phyloP scores from a whole-genome alignment of 2,888 invertebrate genomes.

The Aspidapion aeneum region DNA sequence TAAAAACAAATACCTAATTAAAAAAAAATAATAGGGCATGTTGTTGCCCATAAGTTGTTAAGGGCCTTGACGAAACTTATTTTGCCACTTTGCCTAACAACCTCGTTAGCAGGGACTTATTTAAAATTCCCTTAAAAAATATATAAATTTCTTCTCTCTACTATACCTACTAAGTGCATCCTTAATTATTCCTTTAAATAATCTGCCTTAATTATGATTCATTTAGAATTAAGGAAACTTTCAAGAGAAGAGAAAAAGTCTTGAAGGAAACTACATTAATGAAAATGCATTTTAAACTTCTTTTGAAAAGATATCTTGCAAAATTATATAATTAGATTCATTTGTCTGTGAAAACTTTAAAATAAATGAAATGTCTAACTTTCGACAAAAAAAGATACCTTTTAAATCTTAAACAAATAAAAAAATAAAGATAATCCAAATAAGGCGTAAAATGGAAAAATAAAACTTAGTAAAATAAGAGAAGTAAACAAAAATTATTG shows the following conservation, averaged over 20 bases:
- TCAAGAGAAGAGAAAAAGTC: conserved; percentile 18
- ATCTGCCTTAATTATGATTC: conserved; percentile 17
- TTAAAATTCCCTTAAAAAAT: neutral
- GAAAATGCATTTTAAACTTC: conserved; percentile 23
- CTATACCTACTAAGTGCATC: neutral
- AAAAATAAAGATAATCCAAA: too few species aligned
- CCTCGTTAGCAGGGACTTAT: neutral
- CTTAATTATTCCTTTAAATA: neutral
- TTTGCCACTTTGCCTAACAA: neutral
- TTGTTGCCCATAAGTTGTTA: too few species aligned
- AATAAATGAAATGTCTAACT: conserved; percentile 44
- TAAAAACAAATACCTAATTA: too few species aligned
- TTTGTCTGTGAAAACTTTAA: conserved; percentile 40
- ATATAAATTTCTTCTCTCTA: neutral
- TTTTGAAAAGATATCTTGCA: conserved; percentile 32
- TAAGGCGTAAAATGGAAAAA: too few species aligned
- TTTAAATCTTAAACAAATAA: too few species aligned
- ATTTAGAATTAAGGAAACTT: conserved; percentile 21
- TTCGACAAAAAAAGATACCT: conserved; percentile 28
- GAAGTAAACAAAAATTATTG: too few species aligned
- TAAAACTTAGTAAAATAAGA: too few species aligned
- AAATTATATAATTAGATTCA: conserved; percentile 43
- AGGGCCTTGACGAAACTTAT: neutral
- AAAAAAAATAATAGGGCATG: too few species aligned
- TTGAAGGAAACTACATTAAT: conserved; percentile 22